Evolutionary conservation across 2,113 vertebrate species (phyloP).

Genomic region (Protomyctophum bolini): DNA sequence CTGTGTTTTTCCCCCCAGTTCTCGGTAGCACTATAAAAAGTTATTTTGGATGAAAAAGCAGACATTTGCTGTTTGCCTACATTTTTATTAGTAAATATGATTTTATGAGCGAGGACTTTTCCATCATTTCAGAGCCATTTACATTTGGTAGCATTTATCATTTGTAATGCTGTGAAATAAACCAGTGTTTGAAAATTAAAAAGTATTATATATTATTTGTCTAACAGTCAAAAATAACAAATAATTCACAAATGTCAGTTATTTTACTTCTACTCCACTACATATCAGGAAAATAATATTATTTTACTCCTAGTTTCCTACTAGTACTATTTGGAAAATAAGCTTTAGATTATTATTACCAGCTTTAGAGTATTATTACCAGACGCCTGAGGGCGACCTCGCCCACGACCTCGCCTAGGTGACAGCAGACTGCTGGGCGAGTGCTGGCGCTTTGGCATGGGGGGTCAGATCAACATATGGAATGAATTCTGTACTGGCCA

Average conservation of each 20-base stretch:
- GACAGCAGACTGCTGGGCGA: too few relatives aligned
- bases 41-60: constrained; percentile 45
- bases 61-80: constrained; percentile 41
- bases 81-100: constrained; percentile 52
- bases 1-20: constrained; percentile 3
- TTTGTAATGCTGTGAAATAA: constrained; percentile 35
- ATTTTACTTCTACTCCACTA: neutral
- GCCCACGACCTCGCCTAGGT: too few relatives aligned
- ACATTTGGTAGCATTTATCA: constrained; percentile 12
- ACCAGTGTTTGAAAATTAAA: constrained; percentile 3
- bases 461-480: too few relatives aligned
- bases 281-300: too few relatives aligned
- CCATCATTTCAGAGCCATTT: constrained; percentile 27
- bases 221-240: constrained; percentile 24
- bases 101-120: constrained; percentile 41
- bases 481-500: too few relatives aligned
- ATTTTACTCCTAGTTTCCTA: too few relatives aligned
- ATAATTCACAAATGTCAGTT: constrained; percentile 1
- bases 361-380: too few relatives aligned
- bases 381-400: too few relatives aligned
- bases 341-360: too few relatives aligned
- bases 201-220: constrained; percentile 34
- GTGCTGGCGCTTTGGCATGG: too few relatives aligned
- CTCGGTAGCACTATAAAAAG: constrained; percentile 38
- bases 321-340: too few relatives aligned